phyloP scores from a whole-genome alignment of 1,140 invertebrate genomes.

The Heliothis virescens region DNA sequence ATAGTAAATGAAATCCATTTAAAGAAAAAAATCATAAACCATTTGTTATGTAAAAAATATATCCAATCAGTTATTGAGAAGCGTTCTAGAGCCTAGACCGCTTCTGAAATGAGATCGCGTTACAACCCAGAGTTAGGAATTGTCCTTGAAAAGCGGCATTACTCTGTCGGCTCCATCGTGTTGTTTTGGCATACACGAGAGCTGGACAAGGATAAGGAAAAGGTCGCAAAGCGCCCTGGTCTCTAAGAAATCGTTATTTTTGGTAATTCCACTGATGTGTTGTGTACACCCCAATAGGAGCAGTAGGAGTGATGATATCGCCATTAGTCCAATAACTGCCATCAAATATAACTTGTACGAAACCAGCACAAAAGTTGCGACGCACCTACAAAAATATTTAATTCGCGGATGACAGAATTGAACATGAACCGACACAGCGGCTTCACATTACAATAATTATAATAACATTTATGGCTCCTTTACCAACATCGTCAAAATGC shows the following conservation, averaged over 20 bases:
- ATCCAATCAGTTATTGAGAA: constrained; percentile 33
- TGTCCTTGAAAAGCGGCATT: constrained; percentile 19
- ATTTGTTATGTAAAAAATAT: constrained; percentile 42
- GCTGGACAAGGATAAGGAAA: constrained; percentile 11
- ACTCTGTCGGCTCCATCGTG: constrained; percentile 18
- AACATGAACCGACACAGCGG: constrained; percentile 19
- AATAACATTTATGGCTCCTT: constrained; percentile 26
- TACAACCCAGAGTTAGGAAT: constrained; percentile 57
- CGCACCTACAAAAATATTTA: constrained; percentile 46
- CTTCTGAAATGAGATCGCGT: constrained; percentile 65
- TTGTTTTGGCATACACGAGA: constrained; percentile 13
- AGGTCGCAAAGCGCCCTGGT: not conserved
- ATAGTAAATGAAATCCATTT: not conserved
- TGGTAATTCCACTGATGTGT: constrained; percentile 30
- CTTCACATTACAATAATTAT: constrained; percentile 40
- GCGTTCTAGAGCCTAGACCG: constrained; percentile 38
- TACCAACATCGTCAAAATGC: constrained; percentile 32
- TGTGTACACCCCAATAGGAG: constrained; percentile 32
- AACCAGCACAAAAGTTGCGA: constrained; percentile 35
- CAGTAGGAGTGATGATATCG: constrained; percentile 7
- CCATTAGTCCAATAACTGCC: constrained; percentile 38
- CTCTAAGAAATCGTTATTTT: constrained; percentile 24
- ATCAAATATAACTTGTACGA: constrained; percentile 44
- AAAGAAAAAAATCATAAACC: constrained; percentile 52
- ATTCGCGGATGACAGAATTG: constrained; percentile 40